A percentile compares a stretch with the other conserved stretches of the same genome.
Evolutionary conservation across 2,888 invertebrate genomes (phyloP).

Genomic region (Piscicola geometra): DNA sequence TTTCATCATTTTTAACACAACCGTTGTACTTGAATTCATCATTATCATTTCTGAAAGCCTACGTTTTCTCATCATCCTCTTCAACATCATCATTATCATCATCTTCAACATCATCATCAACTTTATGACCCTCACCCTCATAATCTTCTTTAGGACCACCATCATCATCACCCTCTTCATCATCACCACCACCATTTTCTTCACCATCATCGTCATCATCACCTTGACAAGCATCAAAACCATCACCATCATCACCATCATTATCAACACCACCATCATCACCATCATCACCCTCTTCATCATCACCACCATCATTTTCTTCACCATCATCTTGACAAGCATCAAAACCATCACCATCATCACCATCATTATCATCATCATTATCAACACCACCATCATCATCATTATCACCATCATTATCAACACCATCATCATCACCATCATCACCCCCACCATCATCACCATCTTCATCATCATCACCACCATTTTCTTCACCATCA

Average conservation of each 20-base stretch:
- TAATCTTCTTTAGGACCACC: background rate
- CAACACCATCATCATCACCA: background rate
- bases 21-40: background rate
- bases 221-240: background rate
- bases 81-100: background rate
- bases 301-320: background rate
- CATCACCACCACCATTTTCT: background rate
- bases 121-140: background rate
- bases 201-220: background rate
- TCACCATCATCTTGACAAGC: background rate
- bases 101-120: background rate
- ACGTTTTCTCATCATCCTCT: background rate
- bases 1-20: background rate
- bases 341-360: background rate
- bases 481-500: background rate
- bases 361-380: background rate
- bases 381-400: background rate
- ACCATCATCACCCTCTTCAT: background rate
- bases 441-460: background rate
- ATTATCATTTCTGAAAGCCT: background rate
- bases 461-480: background rate
- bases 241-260: background rate
- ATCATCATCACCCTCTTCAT: background rate
- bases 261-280: background rate
- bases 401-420: background rate